Percentiles rank a stretch among this genome's conserved stretches.
Evolutionary conservation across 2,113 vertebrate species (phyloP).

Genomic region (Rafetus swinhoei): DNA sequence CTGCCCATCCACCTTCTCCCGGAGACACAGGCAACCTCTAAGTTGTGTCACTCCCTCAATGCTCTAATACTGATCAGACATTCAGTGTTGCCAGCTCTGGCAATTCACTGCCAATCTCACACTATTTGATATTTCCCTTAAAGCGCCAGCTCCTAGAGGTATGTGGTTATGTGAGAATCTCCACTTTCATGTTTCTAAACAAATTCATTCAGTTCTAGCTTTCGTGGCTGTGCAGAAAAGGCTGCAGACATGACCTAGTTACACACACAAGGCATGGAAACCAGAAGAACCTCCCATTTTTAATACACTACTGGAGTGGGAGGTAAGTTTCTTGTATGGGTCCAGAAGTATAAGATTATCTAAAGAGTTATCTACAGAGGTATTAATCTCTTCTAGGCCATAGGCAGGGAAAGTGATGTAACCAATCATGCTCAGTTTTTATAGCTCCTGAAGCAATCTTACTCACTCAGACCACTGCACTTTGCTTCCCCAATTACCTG

Average conservation of each 20-base stretch:
- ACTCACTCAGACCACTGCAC: background rate
- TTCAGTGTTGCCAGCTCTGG: background rate
- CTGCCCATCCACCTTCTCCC: background rate
- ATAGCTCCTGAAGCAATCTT: background rate
- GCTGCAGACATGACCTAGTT: background rate
- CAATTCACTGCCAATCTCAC: background rate
- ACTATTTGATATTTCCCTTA: background rate
- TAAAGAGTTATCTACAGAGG: background rate
- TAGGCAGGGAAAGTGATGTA: background rate
- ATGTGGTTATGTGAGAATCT: background rate
- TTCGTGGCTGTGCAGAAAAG: background rate
- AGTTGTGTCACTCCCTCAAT: background rate
- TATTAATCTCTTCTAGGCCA: background rate
- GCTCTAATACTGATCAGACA: background rate
- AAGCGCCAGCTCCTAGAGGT: background rate
- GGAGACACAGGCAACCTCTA: background rate
- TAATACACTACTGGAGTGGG: background rate
- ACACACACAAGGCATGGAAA: background rate
- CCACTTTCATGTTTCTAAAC: background rate
- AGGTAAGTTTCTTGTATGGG: background rate
- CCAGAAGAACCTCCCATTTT: background rate
- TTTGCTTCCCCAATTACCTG: slow-evolving; percentile 15
- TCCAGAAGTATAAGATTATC: background rate
- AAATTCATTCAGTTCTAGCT: background rate
- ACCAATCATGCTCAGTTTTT: background rate